Evolutionary conservation across 2,797 vertebrate genomes (phyloP), one percentile per base, ranked within the genome.

Genomic region (Poliocrania exsul): DNA sequence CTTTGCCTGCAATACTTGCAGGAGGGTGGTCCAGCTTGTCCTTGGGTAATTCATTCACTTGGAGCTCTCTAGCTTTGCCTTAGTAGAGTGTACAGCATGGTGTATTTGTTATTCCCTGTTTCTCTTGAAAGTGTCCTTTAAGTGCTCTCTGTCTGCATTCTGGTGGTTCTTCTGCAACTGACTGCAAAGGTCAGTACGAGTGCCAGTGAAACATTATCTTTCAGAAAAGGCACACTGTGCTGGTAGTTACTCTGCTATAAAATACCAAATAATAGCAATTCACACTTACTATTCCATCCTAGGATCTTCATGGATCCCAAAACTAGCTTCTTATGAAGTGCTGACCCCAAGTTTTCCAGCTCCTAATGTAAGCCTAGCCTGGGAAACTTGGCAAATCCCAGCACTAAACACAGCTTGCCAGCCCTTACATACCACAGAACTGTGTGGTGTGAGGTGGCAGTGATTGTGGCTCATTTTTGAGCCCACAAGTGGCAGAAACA

Each of bases 41-140:
- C 37, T 46, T 71, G 24, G 40, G 33, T 73, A 25, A 46, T 60
- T 67, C 4, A 60, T 60, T 82, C 3, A 4, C 29, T 33, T 38
- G 46, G 8, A 80, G 26, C 13, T 62, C 64, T 62, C 51, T 35
- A 62, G 35, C 26, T 87, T 70, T 91, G 71, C 53, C 56, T 73
- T 46, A 21, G 33, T 24, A 37, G 33, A 40, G 46, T 1, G 7
- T 16, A 11, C 74, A 62, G 28, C 1, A 0, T 8, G 1, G 13
- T 35, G 21, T 61, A 25, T 54, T 81, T 2, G 0, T 47, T 79
- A 75, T 44, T 75, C 31, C 50, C 16, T 75, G 0, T 73, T 77
- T 80, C 5, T 53, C 66, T 72, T 51, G 7, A 18, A 84, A 79
- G 3, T 13, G 13, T 60, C 87, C 44, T 91, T 37, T 73, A 51